phyloP scores from a whole-genome alignment of 2,113 vertebrate species.

The Varanus komodoensis region DNA sequence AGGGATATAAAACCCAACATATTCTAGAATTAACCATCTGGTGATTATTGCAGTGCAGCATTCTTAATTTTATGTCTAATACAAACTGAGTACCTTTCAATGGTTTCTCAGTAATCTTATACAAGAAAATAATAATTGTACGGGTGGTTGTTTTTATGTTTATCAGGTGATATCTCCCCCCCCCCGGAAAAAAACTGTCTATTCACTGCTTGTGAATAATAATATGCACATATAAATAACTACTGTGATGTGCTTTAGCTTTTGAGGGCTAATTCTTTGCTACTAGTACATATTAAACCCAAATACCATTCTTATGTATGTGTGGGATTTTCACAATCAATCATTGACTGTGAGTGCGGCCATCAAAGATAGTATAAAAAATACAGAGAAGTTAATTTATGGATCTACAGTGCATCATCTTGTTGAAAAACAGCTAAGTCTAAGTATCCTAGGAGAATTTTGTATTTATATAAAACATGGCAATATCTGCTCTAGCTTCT shows the following conservation, averaged over 20 bases:
- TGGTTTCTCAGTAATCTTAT: slow-evolving; percentile 24
- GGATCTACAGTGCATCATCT: slow-evolving; percentile 50
- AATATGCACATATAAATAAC: not conserved
- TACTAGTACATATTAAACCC: slow-evolving; percentile 27
- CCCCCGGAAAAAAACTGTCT: not conserved
- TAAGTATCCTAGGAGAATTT: slow-evolving; percentile 46
- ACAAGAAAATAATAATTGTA: slow-evolving; percentile 31
- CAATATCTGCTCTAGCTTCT: slow-evolving; percentile 36
- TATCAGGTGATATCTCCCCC: not conserved
- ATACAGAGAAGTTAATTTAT: slow-evolving; percentile 23
- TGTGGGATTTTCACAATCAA: not conserved
- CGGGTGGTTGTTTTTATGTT: slow-evolving; percentile 3
- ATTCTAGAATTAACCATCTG: not conserved
- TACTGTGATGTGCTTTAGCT: not conserved
- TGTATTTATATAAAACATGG: slow-evolving; percentile 49
- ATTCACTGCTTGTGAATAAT: not conserved
- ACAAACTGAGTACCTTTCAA: slow-evolving; percentile 14
- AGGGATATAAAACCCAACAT: not conserved
- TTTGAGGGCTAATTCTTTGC: not conserved
- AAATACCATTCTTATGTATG: slow-evolving; percentile 9
- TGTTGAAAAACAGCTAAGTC: slow-evolving; percentile 47
- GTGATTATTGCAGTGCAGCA: slow-evolving; percentile 14
- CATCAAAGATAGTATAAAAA: slow-evolving; percentile 5
- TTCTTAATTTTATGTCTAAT: not conserved
- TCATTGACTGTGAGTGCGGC: not conserved